Evolutionary conservation across 2,888 invertebrate species (phyloP), one percentile per base, ranked within the genome.

Genomic region (Thymelicus acteon): DNA sequence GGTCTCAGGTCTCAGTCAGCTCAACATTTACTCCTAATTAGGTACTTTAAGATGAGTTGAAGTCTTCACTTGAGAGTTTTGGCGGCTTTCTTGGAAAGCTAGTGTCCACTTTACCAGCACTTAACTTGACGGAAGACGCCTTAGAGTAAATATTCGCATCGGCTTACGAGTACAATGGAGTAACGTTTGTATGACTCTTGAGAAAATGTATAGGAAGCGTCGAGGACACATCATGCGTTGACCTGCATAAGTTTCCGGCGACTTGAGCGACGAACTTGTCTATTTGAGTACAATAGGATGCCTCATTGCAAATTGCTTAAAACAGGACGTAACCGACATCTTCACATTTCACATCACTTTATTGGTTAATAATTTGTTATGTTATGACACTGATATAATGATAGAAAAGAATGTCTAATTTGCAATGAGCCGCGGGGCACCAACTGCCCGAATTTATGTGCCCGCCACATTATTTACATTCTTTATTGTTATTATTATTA

Each of bases 1-100:
- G 54, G 47, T 13, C 48, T 40, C 10, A 69, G 47, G 24, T 24
- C 31, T n/a, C 40, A 6, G 24, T 57, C 37, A 37, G 52, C 13
- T 65, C 60, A 60, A 60, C 65, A 60, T 24, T 40, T 48, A 60
- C 47, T 60, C 8, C 60, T 65, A 65, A 70, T 71, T 52, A 60
- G 60, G 1, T 47, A 47, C 49, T 64, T 64, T 71, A 71, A 65
- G 60, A 40, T 49, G 58, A 49, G 37, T 63, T 40, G 19, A 39
- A 39, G 4, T 31, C 31, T 31, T 31, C 31, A 58, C 24, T 54
- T 63, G 69, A 66, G 60, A 61, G 74, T 74, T 73, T 77, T 75
- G 77, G 77, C 75, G 75, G 77, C 81, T 85, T 86, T 83, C 74
- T 75, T 82, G 75, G 83, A 88, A 87, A 87, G 86, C 82, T 83